Base-by-base conservation (phyloP, 2,113 vertebrate genomes). In the Pelmatolapia mariae region DNA sequence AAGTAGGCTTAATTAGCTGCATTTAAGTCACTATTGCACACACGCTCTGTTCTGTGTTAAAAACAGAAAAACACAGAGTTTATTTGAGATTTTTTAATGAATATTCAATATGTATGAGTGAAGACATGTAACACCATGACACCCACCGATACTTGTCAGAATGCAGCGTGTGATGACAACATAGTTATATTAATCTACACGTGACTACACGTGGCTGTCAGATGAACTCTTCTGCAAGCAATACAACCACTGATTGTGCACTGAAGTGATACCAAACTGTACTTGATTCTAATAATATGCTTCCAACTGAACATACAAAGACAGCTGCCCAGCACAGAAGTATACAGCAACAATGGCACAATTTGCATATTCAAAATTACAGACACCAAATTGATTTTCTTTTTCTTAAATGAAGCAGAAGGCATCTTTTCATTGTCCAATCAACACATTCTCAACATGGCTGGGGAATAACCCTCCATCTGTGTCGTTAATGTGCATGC, bases 321-420 rank as follows among this genome's bases (percentile, higher is more conserved):
- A 78, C 78, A 84, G 91, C 82, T 83, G 89, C 76, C 83, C 56
- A 22, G 53, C 38, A 45, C 47, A 56, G 45, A 56, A 52, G 19
- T 79, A 56, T 24, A 54, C 66, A 24, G 78, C 40, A 24, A 86
- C 66, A 66, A 59, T 76, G 31, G 54, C 7, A 1, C 3, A 8
- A 82, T 93, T 86, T 89, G 63, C 84, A 91, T 85, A 80, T 87
- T 73, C 38, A 53, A 71, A 84, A 79, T 86, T 22, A 68, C 33
- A 81, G 45, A 86, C 82, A 80, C 33, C 10, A 78, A 8, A 59
- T 59, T 50, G 56, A 87, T 84, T 87, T 24, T 45, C 86, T 54
- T 26, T n/a, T 63, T 73, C 79, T 4, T 22, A 73, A 87, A 89
- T 78, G 38, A 85, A 89, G 84, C 83, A 88, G 66, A 91, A 86